Conservation (phyloP, 1,140 invertebrate genomes). For the Bacillus rossius region DNA sequence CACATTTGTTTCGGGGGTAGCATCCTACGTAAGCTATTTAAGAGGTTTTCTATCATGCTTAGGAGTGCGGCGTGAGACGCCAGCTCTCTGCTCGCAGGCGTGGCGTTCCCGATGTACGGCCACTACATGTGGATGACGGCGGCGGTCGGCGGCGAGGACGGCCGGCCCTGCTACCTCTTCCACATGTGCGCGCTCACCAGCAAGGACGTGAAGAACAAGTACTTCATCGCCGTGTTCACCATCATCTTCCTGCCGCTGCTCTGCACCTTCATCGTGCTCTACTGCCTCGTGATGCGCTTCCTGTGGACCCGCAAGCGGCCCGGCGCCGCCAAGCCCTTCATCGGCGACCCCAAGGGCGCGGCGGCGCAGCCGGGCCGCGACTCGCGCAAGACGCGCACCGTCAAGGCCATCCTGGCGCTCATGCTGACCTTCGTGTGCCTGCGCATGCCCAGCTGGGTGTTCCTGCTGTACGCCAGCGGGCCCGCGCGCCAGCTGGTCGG, state of each 20-base stretch:
- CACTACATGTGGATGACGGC: conserved; percentile 16
- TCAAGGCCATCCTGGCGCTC: conserved; percentile 46
- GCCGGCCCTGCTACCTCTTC: conserved; percentile 24
- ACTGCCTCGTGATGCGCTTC: conserved; percentile 45
- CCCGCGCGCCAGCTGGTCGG: not conserved
- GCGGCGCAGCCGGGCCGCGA: conserved; percentile 27
- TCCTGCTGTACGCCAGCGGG: conserved; percentile 14
- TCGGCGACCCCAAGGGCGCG: not conserved
- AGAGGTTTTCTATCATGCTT: too few relatives aligned
- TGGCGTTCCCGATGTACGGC: not conserved
- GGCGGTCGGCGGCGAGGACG: conserved; percentile 23
- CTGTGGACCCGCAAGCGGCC: conserved; percentile 40
- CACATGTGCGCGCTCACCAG: not conserved
- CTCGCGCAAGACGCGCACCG: conserved; percentile 45
- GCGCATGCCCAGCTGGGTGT: conserved; percentile 48
- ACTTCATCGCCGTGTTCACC: conserved; percentile 42
- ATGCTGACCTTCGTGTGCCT: conserved; percentile 46
- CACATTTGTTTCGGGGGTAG: too few relatives aligned
- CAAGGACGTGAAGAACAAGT: conserved; percentile 21
- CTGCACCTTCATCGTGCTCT: conserved; percentile 46
- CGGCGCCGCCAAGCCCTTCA: not conserved
- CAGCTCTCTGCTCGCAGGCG: not conserved
- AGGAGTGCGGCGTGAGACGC: too few relatives aligned
- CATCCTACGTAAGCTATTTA: too few relatives aligned
- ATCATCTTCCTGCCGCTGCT: conserved; percentile 48